Conservation (phyloP, 2,797 vertebrate genomes). For the Acrossocheilus wenchowensis region DNA sequence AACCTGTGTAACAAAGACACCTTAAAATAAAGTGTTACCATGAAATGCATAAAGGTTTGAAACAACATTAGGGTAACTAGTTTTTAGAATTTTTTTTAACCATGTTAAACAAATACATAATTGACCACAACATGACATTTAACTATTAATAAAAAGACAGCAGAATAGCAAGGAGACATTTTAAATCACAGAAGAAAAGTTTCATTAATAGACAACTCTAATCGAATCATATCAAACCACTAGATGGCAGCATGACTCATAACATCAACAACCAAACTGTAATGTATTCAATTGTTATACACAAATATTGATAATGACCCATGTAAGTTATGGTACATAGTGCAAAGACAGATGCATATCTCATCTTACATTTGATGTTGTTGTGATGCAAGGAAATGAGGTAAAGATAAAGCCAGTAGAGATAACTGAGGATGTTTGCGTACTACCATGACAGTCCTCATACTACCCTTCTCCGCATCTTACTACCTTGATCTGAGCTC, state of each 20-base stretch:
- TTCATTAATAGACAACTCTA: neutral
- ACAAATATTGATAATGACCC: conserved; percentile 2
- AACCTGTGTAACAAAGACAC: neutral
- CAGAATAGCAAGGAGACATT: neutral
- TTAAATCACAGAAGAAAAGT: conserved; percentile 6
- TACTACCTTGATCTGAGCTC: neutral
- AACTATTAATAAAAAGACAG: neutral
- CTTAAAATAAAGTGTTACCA: neutral
- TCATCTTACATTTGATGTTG: neutral
- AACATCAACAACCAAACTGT: neutral
- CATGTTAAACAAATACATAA: neutral
- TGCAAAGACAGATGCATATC: neutral
- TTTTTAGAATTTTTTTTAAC: neutral
- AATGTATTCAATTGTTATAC: neutral
- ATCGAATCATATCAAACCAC: conserved; percentile 64
- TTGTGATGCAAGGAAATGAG: neutral
- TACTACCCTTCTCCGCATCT: neutral
- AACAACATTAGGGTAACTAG: neutral
- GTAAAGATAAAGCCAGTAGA: neutral
- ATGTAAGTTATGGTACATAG: neutral
- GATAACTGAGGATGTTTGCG: neutral
- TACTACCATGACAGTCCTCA: neutral
- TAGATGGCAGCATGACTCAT: conserved; percentile 76
- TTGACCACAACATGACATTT: neutral
- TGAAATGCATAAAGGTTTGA: neutral